Percentiles rank a stretch among this genome's conserved stretches.
phyloP scores from a whole-genome alignment of 2,113 vertebrate genomes.

The Ursus arctos region DNA sequence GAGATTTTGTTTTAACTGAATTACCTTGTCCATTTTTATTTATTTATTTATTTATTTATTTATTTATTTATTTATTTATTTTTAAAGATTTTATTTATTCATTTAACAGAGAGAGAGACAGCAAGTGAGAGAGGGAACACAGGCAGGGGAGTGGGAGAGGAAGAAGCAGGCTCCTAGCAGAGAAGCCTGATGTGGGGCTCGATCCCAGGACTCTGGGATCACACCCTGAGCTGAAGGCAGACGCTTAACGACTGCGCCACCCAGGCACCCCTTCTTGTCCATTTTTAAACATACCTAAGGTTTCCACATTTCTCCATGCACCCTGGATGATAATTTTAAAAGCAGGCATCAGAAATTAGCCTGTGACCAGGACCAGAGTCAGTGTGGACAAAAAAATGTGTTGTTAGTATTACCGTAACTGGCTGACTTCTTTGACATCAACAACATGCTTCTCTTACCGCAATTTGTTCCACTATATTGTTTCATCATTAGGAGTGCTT shows the following conservation, averaged over 20 bases:
- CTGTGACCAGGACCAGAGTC: conserved; percentile 42
- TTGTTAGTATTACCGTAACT: conserved; percentile 57
- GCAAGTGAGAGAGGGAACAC: too few species aligned
- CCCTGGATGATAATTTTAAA: background rate
- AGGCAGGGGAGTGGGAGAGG: too few species aligned
- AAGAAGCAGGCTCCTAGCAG: too few species aligned
- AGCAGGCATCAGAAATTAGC: background rate
- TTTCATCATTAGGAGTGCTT: conserved; percentile 48
- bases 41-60: too few species aligned
- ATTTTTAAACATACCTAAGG: background rate
- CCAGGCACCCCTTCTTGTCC: background rate
- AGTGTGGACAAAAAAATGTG: background rate
- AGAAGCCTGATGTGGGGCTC: too few species aligned
- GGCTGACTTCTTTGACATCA: conserved; percentile 56
- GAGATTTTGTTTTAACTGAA: conserved; percentile 23
- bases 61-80: too few species aligned
- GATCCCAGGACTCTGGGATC: too few species aligned
- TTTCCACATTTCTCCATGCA: background rate
- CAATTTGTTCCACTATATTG: conserved; percentile 60
- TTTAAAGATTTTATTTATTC: too few species aligned
- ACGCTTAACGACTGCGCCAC: too few species aligned
- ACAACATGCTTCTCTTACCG: conserved; percentile 48
- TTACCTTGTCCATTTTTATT: background rate
- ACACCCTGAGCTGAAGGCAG: too few species aligned
- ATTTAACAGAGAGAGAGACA: too few species aligned